Evolutionary conservation across 2,113 vertebrate genomes (phyloP).

Genomic region (Hippocampus mohnikei): DNA sequence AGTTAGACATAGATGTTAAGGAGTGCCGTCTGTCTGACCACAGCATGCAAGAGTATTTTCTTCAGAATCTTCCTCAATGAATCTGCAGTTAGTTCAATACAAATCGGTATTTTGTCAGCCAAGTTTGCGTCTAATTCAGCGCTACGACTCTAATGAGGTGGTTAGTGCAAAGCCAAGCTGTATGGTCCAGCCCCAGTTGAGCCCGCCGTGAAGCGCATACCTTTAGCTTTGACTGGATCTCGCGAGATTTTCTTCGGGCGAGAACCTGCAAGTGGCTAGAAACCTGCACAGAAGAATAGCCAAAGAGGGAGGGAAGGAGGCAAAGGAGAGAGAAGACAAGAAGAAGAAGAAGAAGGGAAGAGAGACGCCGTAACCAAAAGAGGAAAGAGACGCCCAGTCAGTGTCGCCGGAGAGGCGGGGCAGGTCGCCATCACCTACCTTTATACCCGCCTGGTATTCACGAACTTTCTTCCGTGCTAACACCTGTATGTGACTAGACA

Average conservation of each 20-base stretch:
- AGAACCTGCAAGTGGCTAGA: slow-evolving; percentile 99
- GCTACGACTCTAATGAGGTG: slow-evolving; percentile 19
- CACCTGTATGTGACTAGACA: slow-evolving; percentile 99
- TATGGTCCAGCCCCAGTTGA: slow-evolving; percentile 58
- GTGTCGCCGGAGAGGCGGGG: slow-evolving; percentile 67
- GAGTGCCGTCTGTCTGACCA: slow-evolving; percentile 5
- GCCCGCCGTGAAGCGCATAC: slow-evolving; percentile 84
- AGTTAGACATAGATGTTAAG: neutral
- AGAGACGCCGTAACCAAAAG: slow-evolving; percentile 86
- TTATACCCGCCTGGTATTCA: slow-evolving; percentile 99
- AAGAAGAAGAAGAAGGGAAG: slow-evolving; percentile 65
- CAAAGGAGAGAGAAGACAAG: slow-evolving; percentile 62
- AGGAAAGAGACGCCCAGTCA: slow-evolving; percentile 79
- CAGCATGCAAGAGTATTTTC: slow-evolving; percentile 35
- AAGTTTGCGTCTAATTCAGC: slow-evolving; percentile 24
- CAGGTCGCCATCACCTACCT: slow-evolving; percentile 82
- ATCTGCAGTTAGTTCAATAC: neutral
- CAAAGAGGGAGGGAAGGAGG: slow-evolving; percentile 61
- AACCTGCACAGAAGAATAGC: slow-evolving; percentile 90
- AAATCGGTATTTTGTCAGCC: neutral
- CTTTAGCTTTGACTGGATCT: slow-evolving; percentile 99
- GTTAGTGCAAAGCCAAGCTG: slow-evolving; percentile 72
- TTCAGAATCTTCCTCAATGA: neutral
- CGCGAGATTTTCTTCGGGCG: slow-evolving; percentile 99
- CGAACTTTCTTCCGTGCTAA: slow-evolving; percentile 99